phyloP scores from a whole-genome alignment of 2,888 invertebrate species.

The Rhagophthalmus giganteus region DNA sequence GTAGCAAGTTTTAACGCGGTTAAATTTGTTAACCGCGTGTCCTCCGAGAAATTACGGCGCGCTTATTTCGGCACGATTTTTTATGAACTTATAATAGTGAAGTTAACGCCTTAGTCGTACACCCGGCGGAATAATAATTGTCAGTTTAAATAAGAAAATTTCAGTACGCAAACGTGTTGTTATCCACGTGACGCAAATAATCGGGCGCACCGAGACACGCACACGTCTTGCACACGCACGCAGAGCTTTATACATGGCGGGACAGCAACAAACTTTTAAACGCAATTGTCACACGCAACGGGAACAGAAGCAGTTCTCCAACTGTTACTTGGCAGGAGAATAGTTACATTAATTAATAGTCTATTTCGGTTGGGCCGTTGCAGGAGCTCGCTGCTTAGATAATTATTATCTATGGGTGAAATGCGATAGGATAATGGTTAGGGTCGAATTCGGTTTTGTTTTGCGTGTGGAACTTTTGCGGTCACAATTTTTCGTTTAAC shows the following conservation, averaged over 20 bases:
- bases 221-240: constrained; percentile 33
- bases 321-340: constrained; percentile 13
- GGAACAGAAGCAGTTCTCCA: constrained; percentile 28
- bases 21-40: neutral
- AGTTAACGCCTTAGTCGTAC: constrained; percentile 7
- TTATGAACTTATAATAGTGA: constrained; percentile 6
- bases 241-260: constrained; percentile 34
- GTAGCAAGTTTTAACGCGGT: too few species aligned
- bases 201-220: constrained; percentile 28
- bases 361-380: constrained; percentile 19
- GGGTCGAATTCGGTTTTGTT: constrained; percentile 13
- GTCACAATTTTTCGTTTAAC: constrained; percentile 8
- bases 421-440: constrained; percentile 17
- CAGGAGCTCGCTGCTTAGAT: constrained; percentile 27
- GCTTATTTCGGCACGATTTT: constrained; percentile 1
- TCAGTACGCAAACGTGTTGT: constrained; percentile 27
- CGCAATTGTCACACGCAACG: constrained; percentile 38
- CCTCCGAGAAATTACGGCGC: constrained; percentile 2
- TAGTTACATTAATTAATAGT: constrained; percentile 13
- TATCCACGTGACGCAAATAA: constrained; percentile 31
- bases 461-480: constrained; percentile 12
- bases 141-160: constrained; percentile 28
- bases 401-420: constrained; percentile 30
- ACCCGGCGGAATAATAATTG: constrained; percentile 21
- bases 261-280: constrained; percentile 36